Percentiles rank a stretch among this genome's conserved stretches.
Evolutionary conservation across 1,140 invertebrate genomes (phyloP).

Genomic region (Ips nitidus): DNA sequence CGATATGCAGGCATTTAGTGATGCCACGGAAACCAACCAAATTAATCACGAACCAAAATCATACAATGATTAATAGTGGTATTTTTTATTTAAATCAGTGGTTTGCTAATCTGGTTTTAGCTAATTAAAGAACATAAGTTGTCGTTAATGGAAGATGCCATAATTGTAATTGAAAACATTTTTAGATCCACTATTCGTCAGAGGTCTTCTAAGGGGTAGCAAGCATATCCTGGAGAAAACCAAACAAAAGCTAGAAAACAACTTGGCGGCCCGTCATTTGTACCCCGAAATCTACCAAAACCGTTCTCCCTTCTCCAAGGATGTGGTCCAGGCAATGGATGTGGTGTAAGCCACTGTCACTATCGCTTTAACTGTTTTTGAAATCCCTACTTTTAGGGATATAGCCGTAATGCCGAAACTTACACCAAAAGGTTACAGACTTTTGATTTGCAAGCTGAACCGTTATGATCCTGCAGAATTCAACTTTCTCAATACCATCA

Average conservation of each 20-base stretch:
- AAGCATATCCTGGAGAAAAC: slow-evolving; percentile 53
- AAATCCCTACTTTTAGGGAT: slow-evolving; percentile 29
- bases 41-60: no score
- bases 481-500: slow-evolving; percentile 56
- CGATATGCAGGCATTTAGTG: no score
- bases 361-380: background rate
- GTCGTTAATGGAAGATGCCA: no score
- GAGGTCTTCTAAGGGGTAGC: slow-evolving; percentile 51
- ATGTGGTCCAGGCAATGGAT: slow-evolving; percentile 43
- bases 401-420: slow-evolving; percentile 55
- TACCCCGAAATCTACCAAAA: slow-evolving; percentile 51
- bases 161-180: background rate
- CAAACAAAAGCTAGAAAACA: slow-evolving; percentile 52
- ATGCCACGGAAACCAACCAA: no score
- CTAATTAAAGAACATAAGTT: no score
- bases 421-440: slow-evolving; percentile 59
- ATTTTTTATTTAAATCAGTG: no score
- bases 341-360: slow-evolving; percentile 44
- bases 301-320: slow-evolving; percentile 45
- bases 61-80: no score
- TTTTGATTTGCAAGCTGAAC: slow-evolving; percentile 58
- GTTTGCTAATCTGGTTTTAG: no score
- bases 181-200: slow-evolving; percentile 50
- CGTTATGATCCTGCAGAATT: slow-evolving; percentile 59
- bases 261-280: slow-evolving; percentile 47